These are phyloP conservation scores for Cataglyphis hispanica DNA, from an alignment of 1,140 invertebrate species.

Conservation along the genomic window DNA sequence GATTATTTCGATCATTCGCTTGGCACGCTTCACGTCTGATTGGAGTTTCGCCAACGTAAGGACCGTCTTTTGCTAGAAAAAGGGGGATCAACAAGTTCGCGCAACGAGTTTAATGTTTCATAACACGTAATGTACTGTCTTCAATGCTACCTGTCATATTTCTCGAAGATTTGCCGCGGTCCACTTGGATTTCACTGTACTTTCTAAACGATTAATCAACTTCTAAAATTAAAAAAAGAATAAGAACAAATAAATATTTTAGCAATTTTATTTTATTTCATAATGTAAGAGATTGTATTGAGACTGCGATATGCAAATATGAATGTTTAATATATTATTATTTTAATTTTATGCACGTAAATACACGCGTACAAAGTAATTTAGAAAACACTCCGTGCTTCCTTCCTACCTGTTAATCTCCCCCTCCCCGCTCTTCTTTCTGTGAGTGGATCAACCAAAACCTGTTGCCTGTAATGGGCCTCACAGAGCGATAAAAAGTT, in stretches of 20 bases:
- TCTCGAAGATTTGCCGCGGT: conserved; percentile 39
- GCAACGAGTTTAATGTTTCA: conserved; percentile 48
- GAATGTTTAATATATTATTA: neutral
- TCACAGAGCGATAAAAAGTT: conserved; percentile 81
- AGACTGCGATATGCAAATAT: neutral
- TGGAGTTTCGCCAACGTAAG: conserved; percentile 52
- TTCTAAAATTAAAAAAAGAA: conserved; percentile 20
- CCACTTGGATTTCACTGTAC: conserved; percentile 28
- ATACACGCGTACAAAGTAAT: conserved; percentile 13
- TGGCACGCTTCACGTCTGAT: conserved; percentile 60
- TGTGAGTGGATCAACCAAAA: conserved; percentile 67
- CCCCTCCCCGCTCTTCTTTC: conserved; percentile 1
- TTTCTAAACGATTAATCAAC: conserved; percentile 57
- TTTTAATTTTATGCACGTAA: neutral
- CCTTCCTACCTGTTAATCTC: conserved; percentile 33
- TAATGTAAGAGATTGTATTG: conserved; percentile 1
- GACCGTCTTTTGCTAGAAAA: conserved; percentile 46
- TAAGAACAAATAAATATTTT: neutral
- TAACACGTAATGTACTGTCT: conserved; percentile 45
- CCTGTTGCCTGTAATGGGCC: conserved; percentile 82
- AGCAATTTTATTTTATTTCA: neutral
- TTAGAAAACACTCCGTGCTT: conserved; percentile 20
- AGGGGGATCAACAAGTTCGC: conserved; percentile 44
- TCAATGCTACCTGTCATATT: conserved; percentile 40
- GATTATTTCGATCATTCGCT: conserved; percentile 42